phyloP scores from a whole-genome alignment of 2,113 vertebrate species.

The Lates calcarifer region DNA sequence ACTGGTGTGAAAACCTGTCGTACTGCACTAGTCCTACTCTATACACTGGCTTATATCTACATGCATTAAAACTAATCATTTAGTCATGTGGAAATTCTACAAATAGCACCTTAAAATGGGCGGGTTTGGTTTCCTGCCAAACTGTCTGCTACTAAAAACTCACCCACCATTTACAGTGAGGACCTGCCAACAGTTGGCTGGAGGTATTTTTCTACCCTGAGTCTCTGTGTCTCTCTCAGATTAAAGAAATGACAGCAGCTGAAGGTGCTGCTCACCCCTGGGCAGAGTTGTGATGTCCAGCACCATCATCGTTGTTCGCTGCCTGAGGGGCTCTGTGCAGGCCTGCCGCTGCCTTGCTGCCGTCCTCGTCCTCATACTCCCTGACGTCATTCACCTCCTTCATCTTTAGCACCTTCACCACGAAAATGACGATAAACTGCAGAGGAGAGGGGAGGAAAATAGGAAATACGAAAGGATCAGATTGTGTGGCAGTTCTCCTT shows the following conservation, averaged over 20 bases:
- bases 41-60: neutral
- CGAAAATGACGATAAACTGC: slow-evolving; percentile 94
- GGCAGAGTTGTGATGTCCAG: slow-evolving; percentile 74
- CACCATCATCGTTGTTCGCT: slow-evolving; percentile 47
- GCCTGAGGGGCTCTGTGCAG: slow-evolving; percentile 41
- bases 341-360: slow-evolving; percentile 44
- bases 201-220: neutral
- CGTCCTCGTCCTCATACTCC: slow-evolving; percentile 89
- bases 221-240: neutral
- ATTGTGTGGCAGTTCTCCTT: neutral
- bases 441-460: neutral
- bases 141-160: slow-evolving; percentile 21
- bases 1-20: too few relatives aligned
- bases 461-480: neutral
- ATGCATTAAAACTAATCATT: neutral
- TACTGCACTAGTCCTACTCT: neutral
- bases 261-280: slow-evolving; percentile 68
- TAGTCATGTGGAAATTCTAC: slow-evolving; percentile 26
- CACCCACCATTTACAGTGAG: slow-evolving; percentile 28
- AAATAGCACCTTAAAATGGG: slow-evolving; percentile 29
- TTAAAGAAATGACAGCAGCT: neutral
- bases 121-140: slow-evolving; percentile 25
- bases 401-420: slow-evolving; percentile 92
- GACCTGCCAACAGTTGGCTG: slow-evolving; percentile 11
- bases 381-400: slow-evolving; percentile 92